Percentiles rank a stretch among this genome's conserved stretches.
These are phyloP conservation scores for Megamerina dolium DNA, from an alignment of 2,888 invertebrate genomes.

Conservation along the genomic window DNA sequence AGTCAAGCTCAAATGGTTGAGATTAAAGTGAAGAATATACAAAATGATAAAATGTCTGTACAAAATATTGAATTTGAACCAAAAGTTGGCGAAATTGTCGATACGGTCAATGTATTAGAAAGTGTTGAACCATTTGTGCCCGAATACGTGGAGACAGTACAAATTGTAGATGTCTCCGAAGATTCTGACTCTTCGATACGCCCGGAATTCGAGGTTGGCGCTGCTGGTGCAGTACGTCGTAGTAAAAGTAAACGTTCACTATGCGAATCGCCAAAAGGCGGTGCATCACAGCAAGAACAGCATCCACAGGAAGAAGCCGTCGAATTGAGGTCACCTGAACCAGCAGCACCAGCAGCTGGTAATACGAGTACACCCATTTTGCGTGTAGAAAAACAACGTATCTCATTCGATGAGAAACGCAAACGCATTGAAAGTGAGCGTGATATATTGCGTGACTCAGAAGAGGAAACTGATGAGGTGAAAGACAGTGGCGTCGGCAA, in stretches of 20 bases:
- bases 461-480: slow-evolving; percentile 32
- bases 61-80: slow-evolving; percentile 39
- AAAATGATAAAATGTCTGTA: slow-evolving; percentile 57
- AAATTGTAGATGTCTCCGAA: slow-evolving; percentile 55
- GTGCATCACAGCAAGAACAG: slow-evolving; percentile 16
- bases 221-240: slow-evolving; percentile 28
- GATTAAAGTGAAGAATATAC: slow-evolving; percentile 63
- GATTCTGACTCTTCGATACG: slow-evolving; percentile 49
- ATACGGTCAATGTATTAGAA: slow-evolving; percentile 53
- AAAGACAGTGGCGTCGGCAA: slow-evolving; percentile 1
- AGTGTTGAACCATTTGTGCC: slow-evolving; percentile 54
- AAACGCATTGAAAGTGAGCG: slow-evolving; percentile 46
- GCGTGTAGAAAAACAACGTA: slow-evolving; percentile 44
- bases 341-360: slow-evolving; percentile 23
- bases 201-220: slow-evolving; percentile 19
- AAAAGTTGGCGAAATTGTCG: slow-evolving; percentile 48
- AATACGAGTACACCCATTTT: slow-evolving; percentile 39
- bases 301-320: slow-evolving; percentile 20
- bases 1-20: slow-evolving; percentile 58
- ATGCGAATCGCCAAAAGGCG: slow-evolving; percentile 25
- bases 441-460: slow-evolving; percentile 45
- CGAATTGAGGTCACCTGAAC: slow-evolving; percentile 28
- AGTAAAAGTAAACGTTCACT: slow-evolving; percentile 36
- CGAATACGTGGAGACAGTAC: slow-evolving; percentile 54
- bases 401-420: slow-evolving; percentile 48